Conservation (phyloP, 2,797 vertebrate genomes). For the Allenopithecus nigroviridis region DNA sequence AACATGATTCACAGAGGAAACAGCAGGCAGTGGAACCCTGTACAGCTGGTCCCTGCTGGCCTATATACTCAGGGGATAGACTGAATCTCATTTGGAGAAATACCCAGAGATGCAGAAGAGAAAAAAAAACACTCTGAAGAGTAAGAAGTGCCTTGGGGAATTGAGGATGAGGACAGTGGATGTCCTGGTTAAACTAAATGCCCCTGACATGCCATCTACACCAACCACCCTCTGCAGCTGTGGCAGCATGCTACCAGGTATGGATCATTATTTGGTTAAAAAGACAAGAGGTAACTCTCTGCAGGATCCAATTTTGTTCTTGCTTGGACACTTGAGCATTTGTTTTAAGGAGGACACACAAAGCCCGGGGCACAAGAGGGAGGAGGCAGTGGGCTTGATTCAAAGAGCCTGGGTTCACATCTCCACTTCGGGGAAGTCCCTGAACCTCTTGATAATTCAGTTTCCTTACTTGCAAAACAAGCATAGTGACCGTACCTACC, state of each 20-base stretch:
- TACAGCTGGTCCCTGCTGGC: background rate
- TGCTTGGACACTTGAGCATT: background rate
- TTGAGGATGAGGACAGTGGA: background rate
- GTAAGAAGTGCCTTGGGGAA: background rate
- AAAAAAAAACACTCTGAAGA: background rate
- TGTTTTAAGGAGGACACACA: background rate
- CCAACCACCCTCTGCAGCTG: background rate
- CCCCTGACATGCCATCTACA: background rate
- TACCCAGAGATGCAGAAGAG: background rate
- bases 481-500: accelerated
- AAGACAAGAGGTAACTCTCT: background rate
- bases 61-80: background rate
- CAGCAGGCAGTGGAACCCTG: background rate
- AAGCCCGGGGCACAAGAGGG: background rate
- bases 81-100: background rate
- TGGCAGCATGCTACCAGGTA: background rate
- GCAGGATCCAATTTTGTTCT: background rate
- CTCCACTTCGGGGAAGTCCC: accelerated
- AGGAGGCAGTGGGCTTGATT: accelerated
- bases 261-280: background rate
- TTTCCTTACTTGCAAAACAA: background rate
- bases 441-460: background rate
- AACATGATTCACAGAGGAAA: background rate
- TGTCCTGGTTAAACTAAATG: background rate
- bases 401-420: background rate